Percentiles rank a stretch among this genome's conserved stretches.
Evolutionary conservation across 2,113 vertebrate species (phyloP).

Genomic region (Rousettus leschenaultii): DNA sequence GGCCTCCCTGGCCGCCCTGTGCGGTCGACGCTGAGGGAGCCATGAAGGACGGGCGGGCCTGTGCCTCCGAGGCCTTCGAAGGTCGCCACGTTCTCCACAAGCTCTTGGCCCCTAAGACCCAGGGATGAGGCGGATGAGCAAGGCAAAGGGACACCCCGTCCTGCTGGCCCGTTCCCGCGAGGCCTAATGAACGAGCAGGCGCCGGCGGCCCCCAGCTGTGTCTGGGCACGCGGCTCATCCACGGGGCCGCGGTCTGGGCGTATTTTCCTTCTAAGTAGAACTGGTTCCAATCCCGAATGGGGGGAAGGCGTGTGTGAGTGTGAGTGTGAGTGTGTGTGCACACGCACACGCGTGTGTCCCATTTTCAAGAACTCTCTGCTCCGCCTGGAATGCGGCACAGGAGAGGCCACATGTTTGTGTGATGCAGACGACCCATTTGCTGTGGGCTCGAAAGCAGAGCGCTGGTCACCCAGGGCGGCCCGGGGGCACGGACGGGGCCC

Average conservation of each 20-base stretch:
- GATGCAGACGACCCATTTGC: fast-evolving
- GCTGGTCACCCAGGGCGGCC: fast-evolving
- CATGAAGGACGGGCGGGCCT: not conserved
- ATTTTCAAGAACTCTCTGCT: not conserved
- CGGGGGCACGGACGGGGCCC: fast-evolving
- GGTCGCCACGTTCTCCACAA: not conserved
- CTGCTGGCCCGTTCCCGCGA: fast-evolving
- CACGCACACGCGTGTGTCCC: fast-evolving
- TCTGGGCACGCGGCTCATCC: not conserved
- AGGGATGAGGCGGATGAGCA: not conserved
- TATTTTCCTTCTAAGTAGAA: not conserved
- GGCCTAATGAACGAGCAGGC: fast-evolving
- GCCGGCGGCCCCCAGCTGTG: fast-evolving
- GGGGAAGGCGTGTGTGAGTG: not conserved
- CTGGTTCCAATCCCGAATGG: not conserved
- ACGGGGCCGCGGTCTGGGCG: fast-evolving
- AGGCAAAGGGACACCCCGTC: fast-evolving
- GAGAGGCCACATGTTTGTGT: not conserved
- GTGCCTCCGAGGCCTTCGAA: not conserved
- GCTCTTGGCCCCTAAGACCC: not conserved
- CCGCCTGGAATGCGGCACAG: not conserved
- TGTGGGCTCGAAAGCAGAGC: not conserved
- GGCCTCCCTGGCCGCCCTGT: not conserved
- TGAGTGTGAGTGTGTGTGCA: not conserved
- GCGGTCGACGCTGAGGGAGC: not conserved